Evolutionary conservation across 35 echinoderm and acorn worm genomes (phyloP), one percentile per base, ranked within the genome.

Genomic region (Stichopus chloronotus): DNA sequence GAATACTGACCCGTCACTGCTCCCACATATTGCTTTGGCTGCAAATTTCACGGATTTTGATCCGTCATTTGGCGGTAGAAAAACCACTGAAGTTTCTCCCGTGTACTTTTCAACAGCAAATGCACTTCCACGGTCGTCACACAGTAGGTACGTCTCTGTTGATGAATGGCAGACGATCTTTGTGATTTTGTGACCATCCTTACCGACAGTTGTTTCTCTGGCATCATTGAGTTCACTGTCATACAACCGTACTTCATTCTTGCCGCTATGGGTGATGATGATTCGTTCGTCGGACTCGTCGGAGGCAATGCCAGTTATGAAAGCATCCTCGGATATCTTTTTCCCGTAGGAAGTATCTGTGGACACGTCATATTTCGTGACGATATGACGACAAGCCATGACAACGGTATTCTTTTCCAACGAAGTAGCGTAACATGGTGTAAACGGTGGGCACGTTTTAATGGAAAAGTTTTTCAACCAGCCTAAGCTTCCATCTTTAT

Each of bases 391-490:
- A 43, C 90, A 91, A 19, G 71, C 90, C 90, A 79, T 91, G 52
- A 91, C 58, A 53, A 91, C 21, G 55, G 76, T 52, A 21, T 65
- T 65, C 55, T 91, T 91, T 59, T 79, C 55, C 72, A 91, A 56
- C 6, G 71, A 78, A 21, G 53, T 56, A 3, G 76, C 90, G 58
- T 78, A 91, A 22, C 90, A 91, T 10, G 90, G 90, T 4, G 90
- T 91, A 53, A 78, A 65, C 6, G 72, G 90, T 9, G 90, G 90
- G 72, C 78, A 91, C 23, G 43, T 79, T 56, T 79, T 71, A 10
- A 91, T 79, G 5, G 90, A 91, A 91, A 91, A 91, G 69, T 77
- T 91, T 65, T 91, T 91, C 88, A 16, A 77, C 88, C 88, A 91
- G 6, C 88, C 88, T 72, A 57, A 12, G 53, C 88, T 91, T 6